Evolutionary conservation across 92 coral and sea anemone genomes (phyloP).

Genomic region (Palythoa grandiflora): DNA sequence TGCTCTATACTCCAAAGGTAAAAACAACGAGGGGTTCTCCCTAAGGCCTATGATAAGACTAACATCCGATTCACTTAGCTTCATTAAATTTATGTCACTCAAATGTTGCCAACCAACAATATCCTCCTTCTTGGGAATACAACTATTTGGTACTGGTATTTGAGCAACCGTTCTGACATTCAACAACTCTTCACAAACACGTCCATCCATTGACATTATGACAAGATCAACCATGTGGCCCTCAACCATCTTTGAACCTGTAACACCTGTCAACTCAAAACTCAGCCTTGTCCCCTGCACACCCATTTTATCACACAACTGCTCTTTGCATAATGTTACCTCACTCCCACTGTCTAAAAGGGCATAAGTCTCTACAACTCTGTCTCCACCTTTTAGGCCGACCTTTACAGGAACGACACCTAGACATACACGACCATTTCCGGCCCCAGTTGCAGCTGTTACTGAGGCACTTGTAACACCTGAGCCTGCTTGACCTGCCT

Average conservation of each 20-base stretch:
- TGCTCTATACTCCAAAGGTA: conserved; percentile 40
- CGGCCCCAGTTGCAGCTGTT: too few species aligned
- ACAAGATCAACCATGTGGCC: conserved; percentile 47
- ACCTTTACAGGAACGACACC: too few species aligned
- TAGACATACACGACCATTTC: too few species aligned
- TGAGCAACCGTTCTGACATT: conserved; percentile 40
- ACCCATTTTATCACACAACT: conserved; percentile 33
- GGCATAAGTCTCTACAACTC: conserved; percentile 36
- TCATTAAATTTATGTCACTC: conserved; percentile 10
- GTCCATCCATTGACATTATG: conserved; percentile 48
- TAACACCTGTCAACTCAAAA: conserved; percentile 51
- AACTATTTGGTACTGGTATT: conserved; percentile 21
- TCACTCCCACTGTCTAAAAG: conserved; percentile 65
- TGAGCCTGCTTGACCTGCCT: too few species aligned
- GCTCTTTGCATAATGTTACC: conserved; percentile 58
- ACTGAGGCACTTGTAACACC: too few species aligned
- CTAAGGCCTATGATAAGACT: conserved; percentile 54
- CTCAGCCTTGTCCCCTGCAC: conserved; percentile 10
- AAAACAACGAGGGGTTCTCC: conserved; percentile 54
- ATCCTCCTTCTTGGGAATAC: conserved; percentile 48
- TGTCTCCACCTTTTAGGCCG: too few species aligned
- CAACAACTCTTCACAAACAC: conserved; percentile 32
- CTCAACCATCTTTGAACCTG: conserved; percentile 48
- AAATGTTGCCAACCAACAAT: conserved; percentile 51
- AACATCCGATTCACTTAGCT: conserved; percentile 26